Base-by-base conservation (phyloP, 2,113 vertebrate species). In the Semnornis frantzii region DNA sequence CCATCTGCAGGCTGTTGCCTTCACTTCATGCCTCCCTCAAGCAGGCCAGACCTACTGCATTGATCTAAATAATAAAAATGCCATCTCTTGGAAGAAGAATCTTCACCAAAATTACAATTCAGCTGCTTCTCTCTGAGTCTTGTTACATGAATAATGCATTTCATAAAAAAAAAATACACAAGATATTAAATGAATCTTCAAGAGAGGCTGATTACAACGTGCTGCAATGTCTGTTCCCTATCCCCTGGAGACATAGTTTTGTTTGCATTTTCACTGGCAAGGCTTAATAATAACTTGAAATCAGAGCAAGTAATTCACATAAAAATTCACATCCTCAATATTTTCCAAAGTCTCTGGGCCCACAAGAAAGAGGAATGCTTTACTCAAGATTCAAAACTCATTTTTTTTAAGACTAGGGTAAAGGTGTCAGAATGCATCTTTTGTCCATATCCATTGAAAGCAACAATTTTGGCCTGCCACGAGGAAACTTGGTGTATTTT, bases 101-200 rank as follows among this genome's bases (percentile, higher is more conserved):
- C 91, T 95, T 87, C 59, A 76, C 87, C 94, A 91, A 94, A 96
- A 97, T 97, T 95, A 95, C 74, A 88, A 95, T 94, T 96, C 94
- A 91, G 93, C 79, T 94, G 84, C 85, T 95, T 94, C 87, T 93
- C 86, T 78, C 71, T 91, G 86, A 92, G 86, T 90, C 91, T 82
- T 94, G 87, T 84, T 89, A 72, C 69, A 94, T 96, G 94, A 97
- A 97, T 97, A 96, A 97, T 96, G 89, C 68, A 96, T 96, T 96
- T 96, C 75, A 91, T 92, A 94, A 85, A 93, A 87, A 92, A 85
- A 91, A 93, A 90, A 74, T 73, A 82, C 87, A 72, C 93, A 87
- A 87, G 86, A 80, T 93, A 94, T 95, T 97, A 97, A 95, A 96
- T 78, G 87, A 96, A 94, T 91, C 72, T 91, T 94, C 84, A 93